phyloP scores from a whole-genome alignment of 2,888 invertebrate species.

The Nephrotoma flavescens region DNA sequence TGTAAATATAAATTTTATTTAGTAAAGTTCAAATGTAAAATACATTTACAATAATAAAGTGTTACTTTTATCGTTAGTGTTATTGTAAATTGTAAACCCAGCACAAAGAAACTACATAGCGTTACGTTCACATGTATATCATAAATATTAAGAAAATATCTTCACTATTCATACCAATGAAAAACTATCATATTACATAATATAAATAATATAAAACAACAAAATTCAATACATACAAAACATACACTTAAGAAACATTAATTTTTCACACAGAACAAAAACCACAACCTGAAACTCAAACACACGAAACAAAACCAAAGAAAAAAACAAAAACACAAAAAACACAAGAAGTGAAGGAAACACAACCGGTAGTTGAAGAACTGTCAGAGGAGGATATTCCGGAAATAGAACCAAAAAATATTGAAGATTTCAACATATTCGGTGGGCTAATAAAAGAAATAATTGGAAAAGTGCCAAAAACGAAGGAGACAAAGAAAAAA shows the following conservation, averaged over 20 bases:
- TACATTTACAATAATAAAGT: too few species aligned
- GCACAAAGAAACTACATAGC: too few species aligned
- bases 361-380: constrained; percentile 13
- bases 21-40: too few species aligned
- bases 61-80: too few species aligned
- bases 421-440: constrained; percentile 18
- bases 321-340: constrained; percentile 21
- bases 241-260: not conserved
- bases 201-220: not conserved
- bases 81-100: too few species aligned
- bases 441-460: constrained; percentile 18
- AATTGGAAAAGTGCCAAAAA: constrained; percentile 17
- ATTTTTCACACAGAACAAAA: not conserved
- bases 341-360: constrained; percentile 12
- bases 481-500: constrained; percentile 24
- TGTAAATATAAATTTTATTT: too few species aligned
- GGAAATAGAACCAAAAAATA: constrained; percentile 23
- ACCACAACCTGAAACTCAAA: not conserved
- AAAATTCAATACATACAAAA: not conserved
- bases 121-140: not conserved
- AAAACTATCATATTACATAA: not conserved
- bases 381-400: constrained; percentile 25
- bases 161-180: not conserved
- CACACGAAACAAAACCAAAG: constrained; percentile 16
- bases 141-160: not conserved